Evolutionary conservation across 2,797 vertebrate species (phyloP).

Genomic region (Prunella strophiata): DNA sequence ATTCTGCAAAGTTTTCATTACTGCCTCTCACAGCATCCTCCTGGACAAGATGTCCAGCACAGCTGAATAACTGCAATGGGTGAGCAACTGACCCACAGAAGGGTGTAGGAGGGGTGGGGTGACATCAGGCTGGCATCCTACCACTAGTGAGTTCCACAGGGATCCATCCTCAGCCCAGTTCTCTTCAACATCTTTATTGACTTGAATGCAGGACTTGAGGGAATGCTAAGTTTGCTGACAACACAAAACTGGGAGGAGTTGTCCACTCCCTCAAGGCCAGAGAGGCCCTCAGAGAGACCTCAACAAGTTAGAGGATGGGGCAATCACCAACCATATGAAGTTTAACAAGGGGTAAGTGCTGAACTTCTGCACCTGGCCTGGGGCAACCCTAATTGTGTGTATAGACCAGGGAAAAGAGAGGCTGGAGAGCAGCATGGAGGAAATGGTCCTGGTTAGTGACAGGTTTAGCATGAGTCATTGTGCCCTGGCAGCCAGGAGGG

Average conservation of each 20-base stretch:
- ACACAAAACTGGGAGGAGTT: not conserved
- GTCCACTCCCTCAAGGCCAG: not conserved
- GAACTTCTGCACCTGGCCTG: not conserved
- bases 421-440: fast-evolving
- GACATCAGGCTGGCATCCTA: not conserved
- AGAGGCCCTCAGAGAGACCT: not conserved
- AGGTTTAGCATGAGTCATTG: not conserved
- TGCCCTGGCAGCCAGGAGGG: not conserved
- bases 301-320: not conserved
- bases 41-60: not conserved
- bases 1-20: not conserved
- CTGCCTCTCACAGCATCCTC: not conserved
- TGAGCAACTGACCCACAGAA: not conserved
- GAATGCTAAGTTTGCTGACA: not conserved
- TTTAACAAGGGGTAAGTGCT: not conserved
- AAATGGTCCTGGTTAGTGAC: not conserved
- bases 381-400: not conserved
- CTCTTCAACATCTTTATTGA: not conserved
- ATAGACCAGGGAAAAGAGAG: not conserved
- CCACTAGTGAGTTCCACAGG: not conserved
- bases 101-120: not conserved
- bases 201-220: not conserved
- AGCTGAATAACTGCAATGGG: fast-evolving
- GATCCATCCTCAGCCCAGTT: not conserved
- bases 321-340: not conserved